Evolutionary conservation across 2,113 vertebrate genomes (phyloP).

Genomic region (Blennius ocellaris): DNA sequence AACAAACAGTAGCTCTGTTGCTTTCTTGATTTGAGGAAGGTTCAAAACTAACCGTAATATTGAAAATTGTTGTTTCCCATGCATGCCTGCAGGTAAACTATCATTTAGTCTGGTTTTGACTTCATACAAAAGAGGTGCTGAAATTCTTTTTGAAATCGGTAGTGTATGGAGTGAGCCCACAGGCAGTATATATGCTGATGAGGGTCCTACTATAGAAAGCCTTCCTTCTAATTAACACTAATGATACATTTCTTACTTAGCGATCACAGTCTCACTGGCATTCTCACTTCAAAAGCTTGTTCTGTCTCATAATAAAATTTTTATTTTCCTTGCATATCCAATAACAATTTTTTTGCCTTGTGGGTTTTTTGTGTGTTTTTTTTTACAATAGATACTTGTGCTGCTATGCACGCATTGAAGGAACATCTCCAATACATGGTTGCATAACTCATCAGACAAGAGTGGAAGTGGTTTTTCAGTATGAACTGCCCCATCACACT

Average conservation of each 20-base stretch:
- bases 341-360: background rate
- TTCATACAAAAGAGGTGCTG: slow-evolving; percentile 2
- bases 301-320: background rate
- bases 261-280: slow-evolving; percentile 9
- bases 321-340: background rate
- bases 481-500: slow-evolving; percentile 38
- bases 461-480: slow-evolving; percentile 42
- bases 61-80: background rate
- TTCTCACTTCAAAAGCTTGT: slow-evolving; percentile 32
- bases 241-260: background rate
- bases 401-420: background rate
- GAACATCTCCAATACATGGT: slow-evolving; percentile 7
- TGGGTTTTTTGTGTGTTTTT: slow-evolving; percentile 6
- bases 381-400: slow-evolving; percentile 9
- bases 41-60: background rate
- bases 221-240: slow-evolving; percentile 43
- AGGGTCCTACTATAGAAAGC: slow-evolving; percentile 42
- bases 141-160: background rate
- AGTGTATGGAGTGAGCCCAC: slow-evolving; percentile 3
- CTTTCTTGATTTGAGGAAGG: too few relatives aligned
- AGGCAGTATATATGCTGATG: slow-evolving; percentile 46
- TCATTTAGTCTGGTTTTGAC: background rate
- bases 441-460: slow-evolving; percentile 32
- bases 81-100: background rate
- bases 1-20: too few relatives aligned